Evolutionary conservation across 2,888 invertebrate genomes (phyloP).

Genomic region (Drosophila picticornis): DNA sequence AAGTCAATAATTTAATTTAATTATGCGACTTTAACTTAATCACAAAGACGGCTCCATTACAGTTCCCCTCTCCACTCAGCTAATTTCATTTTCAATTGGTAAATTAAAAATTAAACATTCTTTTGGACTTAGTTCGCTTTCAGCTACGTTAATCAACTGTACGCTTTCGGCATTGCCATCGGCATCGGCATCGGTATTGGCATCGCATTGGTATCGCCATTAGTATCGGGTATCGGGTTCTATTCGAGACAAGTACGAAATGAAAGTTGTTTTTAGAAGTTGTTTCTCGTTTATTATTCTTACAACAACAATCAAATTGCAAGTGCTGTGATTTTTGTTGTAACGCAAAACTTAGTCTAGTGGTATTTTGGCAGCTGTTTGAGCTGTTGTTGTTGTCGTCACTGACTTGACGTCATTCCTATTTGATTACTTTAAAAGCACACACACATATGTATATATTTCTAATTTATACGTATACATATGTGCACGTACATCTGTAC

Average conservation of each 20-base stretch:
- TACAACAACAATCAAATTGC: slow-evolving; percentile 55
- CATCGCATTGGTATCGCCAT: slow-evolving; percentile 6
- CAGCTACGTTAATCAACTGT: slow-evolving; percentile 17
- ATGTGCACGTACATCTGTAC: slow-evolving; percentile 3
- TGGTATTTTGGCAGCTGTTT: slow-evolving; percentile 65
- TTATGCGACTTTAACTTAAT: slow-evolving; percentile 82
- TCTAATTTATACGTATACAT: slow-evolving; percentile 21
- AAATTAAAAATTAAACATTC: slow-evolving; percentile 55
- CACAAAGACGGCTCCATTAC: slow-evolving; percentile 53
- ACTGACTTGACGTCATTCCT: slow-evolving; percentile 66
- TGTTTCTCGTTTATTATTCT: slow-evolving; percentile 75
- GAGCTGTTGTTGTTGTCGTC: slow-evolving; percentile 29
- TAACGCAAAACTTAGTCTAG: slow-evolving; percentile 53
- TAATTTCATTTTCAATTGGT: slow-evolving; percentile 53
- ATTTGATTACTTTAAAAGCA: slow-evolving; percentile 35
- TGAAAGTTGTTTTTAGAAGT: slow-evolving; percentile 79
- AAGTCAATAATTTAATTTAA: slow-evolving; percentile 81
- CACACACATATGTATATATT: not conserved
- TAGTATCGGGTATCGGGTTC: slow-evolving; percentile 36
- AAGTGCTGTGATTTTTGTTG: slow-evolving; percentile 68
- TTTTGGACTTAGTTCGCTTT: slow-evolving; percentile 45
- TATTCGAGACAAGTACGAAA: slow-evolving; percentile 62
- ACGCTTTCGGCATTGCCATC: slow-evolving; percentile 18
- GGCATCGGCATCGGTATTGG: slow-evolving; percentile 26
- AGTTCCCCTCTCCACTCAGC: slow-evolving; percentile 8